phyloP scores from a whole-genome alignment of 2,113 vertebrate species.

The Taurulus bubalis region DNA sequence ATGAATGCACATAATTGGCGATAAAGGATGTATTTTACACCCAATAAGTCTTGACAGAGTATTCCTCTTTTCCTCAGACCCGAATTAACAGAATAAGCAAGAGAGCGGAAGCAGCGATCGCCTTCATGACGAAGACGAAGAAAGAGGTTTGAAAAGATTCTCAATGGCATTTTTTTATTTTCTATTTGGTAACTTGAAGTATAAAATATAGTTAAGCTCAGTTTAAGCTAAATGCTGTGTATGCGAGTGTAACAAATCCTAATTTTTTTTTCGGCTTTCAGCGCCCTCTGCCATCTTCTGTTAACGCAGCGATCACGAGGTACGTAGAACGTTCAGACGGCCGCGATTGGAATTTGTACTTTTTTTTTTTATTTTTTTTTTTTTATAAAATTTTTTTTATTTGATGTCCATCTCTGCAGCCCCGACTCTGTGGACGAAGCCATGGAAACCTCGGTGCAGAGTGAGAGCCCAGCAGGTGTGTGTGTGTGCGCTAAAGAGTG shows the following conservation, averaged over 20 bases:
- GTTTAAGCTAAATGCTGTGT: background rate
- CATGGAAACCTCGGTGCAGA: background rate
- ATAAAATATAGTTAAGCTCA: background rate
- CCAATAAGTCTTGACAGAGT: background rate
- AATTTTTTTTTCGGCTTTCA: slow-evolving; percentile 37
- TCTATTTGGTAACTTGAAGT: background rate
- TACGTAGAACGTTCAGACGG: slow-evolving; percentile 17
- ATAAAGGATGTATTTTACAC: background rate
- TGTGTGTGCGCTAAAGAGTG: background rate
- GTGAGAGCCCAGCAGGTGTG: slow-evolving; percentile 13
- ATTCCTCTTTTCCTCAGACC: slow-evolving; percentile 49
- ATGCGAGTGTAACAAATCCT: background rate
- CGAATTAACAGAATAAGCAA: slow-evolving; percentile 59
- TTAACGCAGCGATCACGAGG: background rate
- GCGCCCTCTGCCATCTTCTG: background rate
- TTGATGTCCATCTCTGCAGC: slow-evolving; percentile 38
- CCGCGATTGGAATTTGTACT: background rate
- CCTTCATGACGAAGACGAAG: slow-evolving; percentile 29
- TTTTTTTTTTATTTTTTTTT: background rate
- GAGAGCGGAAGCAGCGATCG: slow-evolving; percentile 68
- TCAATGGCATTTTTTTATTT: no score
- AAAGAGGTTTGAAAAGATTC: slow-evolving; percentile 57
- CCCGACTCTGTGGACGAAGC: background rate
- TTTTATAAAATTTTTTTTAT: background rate
- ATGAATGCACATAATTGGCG: background rate